Evolutionary conservation across 2,888 invertebrate genomes (phyloP), one percentile per base, ranked within the genome.

Genomic region (Monopis laevigella): DNA sequence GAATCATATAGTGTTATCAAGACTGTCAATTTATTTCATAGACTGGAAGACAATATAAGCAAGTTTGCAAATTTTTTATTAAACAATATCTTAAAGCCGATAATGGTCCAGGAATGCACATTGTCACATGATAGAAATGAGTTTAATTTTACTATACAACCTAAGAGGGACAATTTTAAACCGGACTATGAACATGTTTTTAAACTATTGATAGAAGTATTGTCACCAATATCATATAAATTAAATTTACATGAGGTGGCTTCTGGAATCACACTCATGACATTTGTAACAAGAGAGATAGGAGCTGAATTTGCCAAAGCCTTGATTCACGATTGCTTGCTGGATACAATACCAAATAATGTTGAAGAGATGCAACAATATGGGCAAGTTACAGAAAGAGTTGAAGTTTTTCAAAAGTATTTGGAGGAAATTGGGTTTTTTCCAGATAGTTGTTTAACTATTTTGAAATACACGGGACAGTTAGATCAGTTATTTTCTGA

Each of bases 401-500:
- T 90, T 26, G 66, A 84, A 44, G 66, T 82, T 36, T 88, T 93
- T 46, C 88, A 93, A 59, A 63, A 75, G 34, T 82, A 82, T 45
- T 70, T 94, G 21, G 62, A 83, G 2, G 62, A 78, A 30, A 70
- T 86, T 30, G 82, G 83, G 44, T 86, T 88, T 47, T n/a, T n/a
- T n/a, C 69, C 77, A 1, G 61, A 77, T 11, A 66, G 80, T 2
- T 82, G 85, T 45, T 62, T 74, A 19, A 83, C 86, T 1, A 75
- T 94, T 39, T 62, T 86, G 1, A 82, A 88, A 27, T 93, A 90
- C 58, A 84, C 88, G 2, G 82, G 85, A 17, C 87, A 92, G 61
- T 85, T 93, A 43, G 90, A 93, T 58, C 74, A 84, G 3, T 69
- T 91, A 21, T 93, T 91, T 65, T 87, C 90, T 21, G 86, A 89